A percentile compares a stretch with the other conserved stretches of the same genome.
phyloP scores from a whole-genome alignment of 2,797 vertebrate genomes.

The Hippoglossus hippoglossus region DNA sequence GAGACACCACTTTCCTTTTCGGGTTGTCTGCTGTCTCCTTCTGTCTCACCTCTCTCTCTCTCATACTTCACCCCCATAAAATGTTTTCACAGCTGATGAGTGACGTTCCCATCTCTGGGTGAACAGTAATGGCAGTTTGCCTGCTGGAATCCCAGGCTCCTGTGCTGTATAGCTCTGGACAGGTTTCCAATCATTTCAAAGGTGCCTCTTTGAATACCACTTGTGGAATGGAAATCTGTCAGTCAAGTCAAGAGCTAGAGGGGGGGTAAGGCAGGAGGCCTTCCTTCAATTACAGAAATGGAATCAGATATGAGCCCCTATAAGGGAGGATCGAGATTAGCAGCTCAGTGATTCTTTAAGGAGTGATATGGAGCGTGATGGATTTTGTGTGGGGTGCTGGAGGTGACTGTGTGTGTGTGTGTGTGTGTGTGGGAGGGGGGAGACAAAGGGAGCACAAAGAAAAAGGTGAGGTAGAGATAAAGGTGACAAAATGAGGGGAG shows the following conservation, averaged over 20 bases:
- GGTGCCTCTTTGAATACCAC: conserved; percentile 61
- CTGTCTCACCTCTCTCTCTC: neutral
- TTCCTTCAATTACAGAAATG: conserved; percentile 69
- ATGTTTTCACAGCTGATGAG: conserved; percentile 26
- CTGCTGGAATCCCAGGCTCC: conserved; percentile 33
- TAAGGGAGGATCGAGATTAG: conserved; percentile 60
- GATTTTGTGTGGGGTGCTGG: conserved; percentile 20
- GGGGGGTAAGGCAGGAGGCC: neutral
- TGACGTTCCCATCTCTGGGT: conserved; percentile 23
- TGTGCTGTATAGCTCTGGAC: conserved; percentile 34
- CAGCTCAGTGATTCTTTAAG: conserved; percentile 53
- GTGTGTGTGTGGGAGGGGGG: neutral
- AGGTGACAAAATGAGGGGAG: conserved; percentile 22
- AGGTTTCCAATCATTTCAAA: conserved; percentile 60
- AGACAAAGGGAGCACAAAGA: conserved; percentile 19
- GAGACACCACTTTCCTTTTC: conserved; percentile 13
- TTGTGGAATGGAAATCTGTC: conserved; percentile 72
- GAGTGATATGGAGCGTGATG: conserved; percentile 44
- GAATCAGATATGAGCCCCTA: conserved; percentile 70
- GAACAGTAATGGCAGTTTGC: conserved; percentile 35
- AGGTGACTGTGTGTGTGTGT: neutral
- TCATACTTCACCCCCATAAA: neutral
- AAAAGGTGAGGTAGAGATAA: conserved; percentile 36
- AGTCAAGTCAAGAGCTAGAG: conserved; percentile 48
- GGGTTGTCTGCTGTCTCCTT: conserved; percentile 15